A percentile compares a stretch with the other conserved stretches of the same genome.
These are phyloP conservation scores for Phlogophora meticulosa DNA, from an alignment of 2,888 invertebrate genomes.

Conservation along the genomic window DNA sequence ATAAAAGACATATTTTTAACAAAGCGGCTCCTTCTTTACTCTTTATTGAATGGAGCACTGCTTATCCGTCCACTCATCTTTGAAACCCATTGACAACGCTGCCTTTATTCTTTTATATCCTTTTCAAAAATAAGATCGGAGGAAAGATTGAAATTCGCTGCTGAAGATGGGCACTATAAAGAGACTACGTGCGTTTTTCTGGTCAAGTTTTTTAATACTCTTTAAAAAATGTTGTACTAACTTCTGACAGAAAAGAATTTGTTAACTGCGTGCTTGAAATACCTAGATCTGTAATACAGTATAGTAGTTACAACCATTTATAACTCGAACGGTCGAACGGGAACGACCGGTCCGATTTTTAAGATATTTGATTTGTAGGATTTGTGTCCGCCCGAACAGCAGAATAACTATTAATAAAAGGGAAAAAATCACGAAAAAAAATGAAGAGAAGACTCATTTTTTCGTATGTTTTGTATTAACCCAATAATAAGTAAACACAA, in stretches of 20 bases:
- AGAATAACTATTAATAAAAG: too few relatives aligned
- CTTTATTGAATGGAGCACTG: conserved; percentile 36
- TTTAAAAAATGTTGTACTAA: neutral
- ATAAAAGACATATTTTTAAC: conserved; percentile 4
- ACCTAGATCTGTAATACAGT: too few relatives aligned
- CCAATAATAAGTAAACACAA: too few relatives aligned
- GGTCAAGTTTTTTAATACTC: conserved; percentile 1
- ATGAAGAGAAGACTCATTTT: too few relatives aligned
- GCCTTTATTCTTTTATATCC: conserved; percentile 48
- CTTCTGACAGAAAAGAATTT: neutral
- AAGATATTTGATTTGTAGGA: too few relatives aligned
- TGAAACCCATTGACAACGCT: conserved; percentile 37
- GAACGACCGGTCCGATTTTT: too few relatives aligned
- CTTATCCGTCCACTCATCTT: conserved; percentile 40
- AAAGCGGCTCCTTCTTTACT: conserved; percentile 18
- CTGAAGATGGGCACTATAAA: conserved; percentile 25
- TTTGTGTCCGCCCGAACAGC: too few relatives aligned
- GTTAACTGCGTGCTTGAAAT: conserved; percentile 9
- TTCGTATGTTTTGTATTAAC: too few relatives aligned
- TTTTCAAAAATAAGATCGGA: conserved; percentile 44
- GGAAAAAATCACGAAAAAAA: too few relatives aligned
- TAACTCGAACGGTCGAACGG: too few relatives aligned
- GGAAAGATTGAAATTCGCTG: conserved; percentile 44
- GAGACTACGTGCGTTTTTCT: neutral
- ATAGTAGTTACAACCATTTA: too few relatives aligned